Conservation (phyloP, 2,888 invertebrate genomes). For the Nudaria mundana region DNA sequence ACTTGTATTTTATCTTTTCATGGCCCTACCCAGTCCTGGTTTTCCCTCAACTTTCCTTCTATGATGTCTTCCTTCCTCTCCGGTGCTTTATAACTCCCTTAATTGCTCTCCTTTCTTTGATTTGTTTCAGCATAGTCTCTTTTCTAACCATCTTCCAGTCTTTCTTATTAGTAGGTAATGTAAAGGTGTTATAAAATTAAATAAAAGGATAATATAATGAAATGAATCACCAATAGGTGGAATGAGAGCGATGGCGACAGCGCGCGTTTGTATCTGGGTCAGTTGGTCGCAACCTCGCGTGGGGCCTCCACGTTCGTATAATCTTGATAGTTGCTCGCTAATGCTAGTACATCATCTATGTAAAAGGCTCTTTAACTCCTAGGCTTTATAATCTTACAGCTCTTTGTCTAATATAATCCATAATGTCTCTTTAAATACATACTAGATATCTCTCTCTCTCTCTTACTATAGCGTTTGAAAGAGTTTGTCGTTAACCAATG, state of each 20-base stretch:
- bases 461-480: too few species aligned
- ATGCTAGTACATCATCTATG: slow-evolving; percentile 8
- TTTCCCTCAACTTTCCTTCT: too few species aligned
- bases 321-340: slow-evolving; percentile 29
- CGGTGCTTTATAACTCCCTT: too few species aligned
- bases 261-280: slow-evolving; percentile 33
- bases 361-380: slow-evolving; percentile 4
- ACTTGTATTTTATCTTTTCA: too few species aligned
- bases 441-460: too few species aligned
- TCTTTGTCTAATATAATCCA: background rate
- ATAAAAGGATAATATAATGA: slow-evolving; percentile 4
- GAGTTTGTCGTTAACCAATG: too few species aligned
- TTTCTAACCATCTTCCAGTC: too few species aligned
- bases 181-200: slow-evolving; percentile 1
- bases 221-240: slow-evolving; percentile 25
- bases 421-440: background rate
- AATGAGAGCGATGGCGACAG: slow-evolving; percentile 36
- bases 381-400: background rate
- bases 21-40: too few species aligned
- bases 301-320: slow-evolving; percentile 24
- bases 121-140: too few species aligned
- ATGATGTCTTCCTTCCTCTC: too few species aligned
- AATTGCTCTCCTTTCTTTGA: too few species aligned
- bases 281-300: slow-evolving; percentile 36
- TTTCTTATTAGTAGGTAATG: background rate